Base-by-base conservation (phyloP, 2,113 vertebrate genomes). In the Ammospiza nelsoni region DNA sequence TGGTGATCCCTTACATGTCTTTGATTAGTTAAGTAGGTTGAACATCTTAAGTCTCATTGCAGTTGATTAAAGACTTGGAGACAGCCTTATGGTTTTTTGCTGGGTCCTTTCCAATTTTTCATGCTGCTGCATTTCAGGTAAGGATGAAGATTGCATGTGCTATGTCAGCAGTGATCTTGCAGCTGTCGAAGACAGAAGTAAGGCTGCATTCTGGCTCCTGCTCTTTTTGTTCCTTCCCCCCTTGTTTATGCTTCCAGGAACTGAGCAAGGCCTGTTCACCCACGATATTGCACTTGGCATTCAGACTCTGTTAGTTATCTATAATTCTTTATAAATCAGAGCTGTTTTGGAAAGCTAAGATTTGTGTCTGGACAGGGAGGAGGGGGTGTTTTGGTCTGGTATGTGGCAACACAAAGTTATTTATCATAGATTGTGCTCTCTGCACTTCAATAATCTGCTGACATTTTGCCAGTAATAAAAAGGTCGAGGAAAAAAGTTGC, bases 391-490 rank as follows among this genome's bases (percentile, higher is more conserved):
- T 89, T 81, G 65, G 76, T 78, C 88, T 96, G 86, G 62, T 84
- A n/a, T 57, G 51, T 77, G 57, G 44, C 55, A 59, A 84, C 63
- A 76, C 17, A 27, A 49, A n/a, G 75, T 63, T 91, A 49, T 95
- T 93, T 92, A 61, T 92, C 54, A 79, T 6, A 73, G 73, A 73
- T 54, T 87, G 66, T 79, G 46, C 46, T 89, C 74, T 57, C 58
- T 89, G 90, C 74, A 55, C 85, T 94, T 92, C 61, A 92, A 28
- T 96, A 90, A 90, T 68, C 62, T 92, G 58, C 49, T 90, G 92
- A 90, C 66, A 68, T 90, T 92, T 94, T 94, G 68, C 66, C 84
- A 65, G 69, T 86, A 92, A 92, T 92, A 78, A 93, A 95, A 95
- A 94, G 88, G 92, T 94, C 83, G 86, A 63, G 54, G 61, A 44